These are phyloP conservation scores for Megastigmus dorsalis DNA, from an alignment of 2,888 invertebrate genomes.

Conservation along the genomic window DNA sequence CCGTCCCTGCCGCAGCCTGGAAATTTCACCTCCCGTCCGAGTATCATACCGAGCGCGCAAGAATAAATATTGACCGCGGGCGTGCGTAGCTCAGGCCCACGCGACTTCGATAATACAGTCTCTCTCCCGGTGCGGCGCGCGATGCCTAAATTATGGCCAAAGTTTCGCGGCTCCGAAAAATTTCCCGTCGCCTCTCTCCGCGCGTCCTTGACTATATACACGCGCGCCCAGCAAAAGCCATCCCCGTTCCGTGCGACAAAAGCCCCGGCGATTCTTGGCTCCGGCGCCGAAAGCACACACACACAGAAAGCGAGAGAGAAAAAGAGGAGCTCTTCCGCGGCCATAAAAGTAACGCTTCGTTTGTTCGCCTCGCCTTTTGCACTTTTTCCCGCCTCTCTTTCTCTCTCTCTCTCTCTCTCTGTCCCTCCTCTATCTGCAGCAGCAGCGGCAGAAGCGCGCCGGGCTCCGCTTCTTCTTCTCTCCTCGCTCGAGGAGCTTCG, in stretches of 20 bases:
- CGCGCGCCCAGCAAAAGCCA: neutral
- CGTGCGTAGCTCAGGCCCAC: too few relatives aligned
- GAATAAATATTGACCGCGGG: constrained; percentile 6
- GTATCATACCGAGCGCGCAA: neutral
- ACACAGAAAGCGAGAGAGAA: constrained; percentile 57
- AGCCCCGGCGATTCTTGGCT: constrained; percentile 27
- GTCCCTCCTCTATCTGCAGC: neutral
- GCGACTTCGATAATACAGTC: too few relatives aligned
- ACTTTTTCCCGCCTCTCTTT: constrained; percentile 17
- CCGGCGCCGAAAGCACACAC: constrained; percentile 60
- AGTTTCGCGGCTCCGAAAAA: constrained; percentile 3
- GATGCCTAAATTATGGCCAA: constrained; percentile 22
- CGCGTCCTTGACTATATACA: too few relatives aligned
- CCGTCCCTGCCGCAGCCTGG: too few relatives aligned
- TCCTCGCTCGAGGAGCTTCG: constrained; percentile 11
- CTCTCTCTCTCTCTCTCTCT: too few relatives aligned
- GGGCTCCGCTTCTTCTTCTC: too few relatives aligned
- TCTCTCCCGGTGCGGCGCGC: too few relatives aligned
- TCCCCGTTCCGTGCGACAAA: neutral
- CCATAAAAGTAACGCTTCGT: constrained; percentile 53
- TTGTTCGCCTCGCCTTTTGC: constrained; percentile 33
- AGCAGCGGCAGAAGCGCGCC: neutral
- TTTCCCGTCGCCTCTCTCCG: too few relatives aligned
- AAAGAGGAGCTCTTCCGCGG: constrained; percentile 6
- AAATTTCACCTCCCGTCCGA: neutral